phyloP scores from a whole-genome alignment of 2,797 vertebrate species.

The Tapera naevia region DNA sequence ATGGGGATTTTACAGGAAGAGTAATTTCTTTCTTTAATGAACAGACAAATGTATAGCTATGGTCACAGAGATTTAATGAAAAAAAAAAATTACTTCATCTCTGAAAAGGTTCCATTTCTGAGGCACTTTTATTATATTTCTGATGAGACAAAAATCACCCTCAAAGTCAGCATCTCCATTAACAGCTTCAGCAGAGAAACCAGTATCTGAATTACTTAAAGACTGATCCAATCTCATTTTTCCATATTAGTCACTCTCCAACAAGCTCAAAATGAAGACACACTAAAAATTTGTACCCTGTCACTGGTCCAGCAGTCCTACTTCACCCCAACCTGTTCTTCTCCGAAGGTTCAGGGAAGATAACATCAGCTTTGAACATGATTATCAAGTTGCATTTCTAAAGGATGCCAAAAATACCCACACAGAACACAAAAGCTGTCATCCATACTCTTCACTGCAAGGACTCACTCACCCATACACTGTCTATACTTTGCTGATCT shows the following conservation, averaged over 20 bases:
- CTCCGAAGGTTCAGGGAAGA: not conserved
- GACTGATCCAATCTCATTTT: not conserved
- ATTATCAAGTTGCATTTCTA: not conserved
- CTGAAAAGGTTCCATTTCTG: not conserved
- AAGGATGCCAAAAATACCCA: not conserved
- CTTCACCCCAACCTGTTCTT: not conserved
- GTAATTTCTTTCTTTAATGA: not conserved
- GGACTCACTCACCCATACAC: not conserved
- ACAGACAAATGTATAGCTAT: not conserved
- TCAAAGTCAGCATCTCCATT: not conserved
- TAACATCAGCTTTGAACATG: not conserved
- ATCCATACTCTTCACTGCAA: not conserved
- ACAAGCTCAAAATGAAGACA: not conserved
- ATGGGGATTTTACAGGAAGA: not conserved
- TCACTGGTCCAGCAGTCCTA: not conserved
- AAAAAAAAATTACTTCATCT: not conserved
- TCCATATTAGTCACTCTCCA: not conserved
- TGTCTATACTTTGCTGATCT: not conserved
- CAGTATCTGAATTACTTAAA: not conserved
- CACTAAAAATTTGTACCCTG: not conserved
- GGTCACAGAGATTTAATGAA: not conserved
- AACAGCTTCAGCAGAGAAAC: not conserved
- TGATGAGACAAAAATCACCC: not conserved
- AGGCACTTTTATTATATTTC: not conserved
- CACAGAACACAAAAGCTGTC: not conserved